Conservation (phyloP, 2,113 vertebrate genomes). For the Salvelinus fontinalis region DNA sequence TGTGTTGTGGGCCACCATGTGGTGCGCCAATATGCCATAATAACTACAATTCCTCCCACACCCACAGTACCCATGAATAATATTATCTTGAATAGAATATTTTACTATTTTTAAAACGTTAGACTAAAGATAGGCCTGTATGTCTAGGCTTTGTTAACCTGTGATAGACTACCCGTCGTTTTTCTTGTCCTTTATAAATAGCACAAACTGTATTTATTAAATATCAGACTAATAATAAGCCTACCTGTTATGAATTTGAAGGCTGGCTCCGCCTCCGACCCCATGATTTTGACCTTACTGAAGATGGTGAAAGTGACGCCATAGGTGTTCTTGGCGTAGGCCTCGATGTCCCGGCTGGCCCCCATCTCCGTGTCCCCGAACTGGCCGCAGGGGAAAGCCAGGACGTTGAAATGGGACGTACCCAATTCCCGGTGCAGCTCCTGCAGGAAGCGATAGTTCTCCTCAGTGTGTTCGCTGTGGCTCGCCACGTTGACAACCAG, state of each 20-base stretch:
- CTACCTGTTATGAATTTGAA: slow-evolving; percentile 90
- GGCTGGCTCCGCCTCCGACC: slow-evolving; percentile 88
- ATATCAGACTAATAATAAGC: no score
- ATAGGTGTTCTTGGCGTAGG: slow-evolving; percentile 82
- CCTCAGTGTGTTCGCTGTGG: slow-evolving; percentile 86
- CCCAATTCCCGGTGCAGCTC: slow-evolving; percentile 91
- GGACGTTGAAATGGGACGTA: slow-evolving; percentile 92
- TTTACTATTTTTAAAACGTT: no score
- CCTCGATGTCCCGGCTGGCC: slow-evolving; percentile 80
- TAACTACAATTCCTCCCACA: no score
- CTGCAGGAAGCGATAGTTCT: slow-evolving; percentile 86
- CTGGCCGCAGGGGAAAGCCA: slow-evolving; percentile 96
- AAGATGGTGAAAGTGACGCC: slow-evolving; percentile 94
- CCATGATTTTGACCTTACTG: slow-evolving; percentile 93
- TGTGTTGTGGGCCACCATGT: no score
- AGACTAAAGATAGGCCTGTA: no score
- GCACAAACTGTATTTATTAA: no score
- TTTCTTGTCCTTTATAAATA: not conserved
- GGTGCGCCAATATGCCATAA: no score
- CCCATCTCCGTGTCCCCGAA: slow-evolving; percentile 87
- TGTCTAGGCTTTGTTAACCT: not conserved
- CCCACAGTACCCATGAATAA: not conserved
- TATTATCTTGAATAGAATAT: no score
- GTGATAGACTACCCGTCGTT: not conserved
- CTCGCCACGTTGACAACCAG: slow-evolving; percentile 99